Conservation (phyloP, 2,113 vertebrate species). For the Uropsilus gracilis region DNA sequence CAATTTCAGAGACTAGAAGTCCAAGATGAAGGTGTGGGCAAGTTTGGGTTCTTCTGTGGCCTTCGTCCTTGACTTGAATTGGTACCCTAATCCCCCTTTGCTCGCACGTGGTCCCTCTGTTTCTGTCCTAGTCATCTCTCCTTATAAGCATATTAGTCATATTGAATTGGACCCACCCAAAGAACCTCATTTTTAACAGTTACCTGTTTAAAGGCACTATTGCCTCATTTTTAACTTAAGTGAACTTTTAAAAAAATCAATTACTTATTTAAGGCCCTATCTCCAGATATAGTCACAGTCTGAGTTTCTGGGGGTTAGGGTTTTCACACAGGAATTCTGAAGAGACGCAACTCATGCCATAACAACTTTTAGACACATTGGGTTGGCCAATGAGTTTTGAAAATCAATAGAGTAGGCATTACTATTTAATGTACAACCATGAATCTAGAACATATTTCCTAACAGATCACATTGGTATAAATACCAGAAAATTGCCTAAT, state of each 20-base stretch:
- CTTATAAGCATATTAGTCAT: not conserved
- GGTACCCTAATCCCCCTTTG: not conserved
- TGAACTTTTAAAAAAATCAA: not conserved
- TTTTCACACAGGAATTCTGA: not conserved
- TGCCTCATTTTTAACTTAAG: not conserved
- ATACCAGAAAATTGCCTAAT: not conserved
- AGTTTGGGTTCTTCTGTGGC: not conserved
- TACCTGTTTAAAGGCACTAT: not conserved
- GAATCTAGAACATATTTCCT: not conserved
- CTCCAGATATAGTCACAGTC: slow-evolving; percentile 27
- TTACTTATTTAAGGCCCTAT: not conserved
- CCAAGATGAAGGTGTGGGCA: not conserved
- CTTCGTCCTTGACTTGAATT: not conserved
- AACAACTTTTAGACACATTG: not conserved
- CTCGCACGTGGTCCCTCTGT: not conserved
- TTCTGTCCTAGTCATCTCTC: not conserved
- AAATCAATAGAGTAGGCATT: not conserved
- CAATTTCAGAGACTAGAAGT: not conserved
- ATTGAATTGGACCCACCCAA: not conserved
- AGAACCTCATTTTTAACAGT: not conserved
- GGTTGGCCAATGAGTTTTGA: not conserved
- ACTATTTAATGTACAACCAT: not conserved
- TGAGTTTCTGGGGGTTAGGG: not conserved
- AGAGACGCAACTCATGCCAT: not conserved
- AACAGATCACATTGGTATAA: slow-evolving; percentile 23